A percentile compares a stretch with the other conserved stretches of the same genome.
Evolutionary conservation across 2,113 vertebrate genomes (phyloP).

Genomic region (Chloropsis cyanopogon): DNA sequence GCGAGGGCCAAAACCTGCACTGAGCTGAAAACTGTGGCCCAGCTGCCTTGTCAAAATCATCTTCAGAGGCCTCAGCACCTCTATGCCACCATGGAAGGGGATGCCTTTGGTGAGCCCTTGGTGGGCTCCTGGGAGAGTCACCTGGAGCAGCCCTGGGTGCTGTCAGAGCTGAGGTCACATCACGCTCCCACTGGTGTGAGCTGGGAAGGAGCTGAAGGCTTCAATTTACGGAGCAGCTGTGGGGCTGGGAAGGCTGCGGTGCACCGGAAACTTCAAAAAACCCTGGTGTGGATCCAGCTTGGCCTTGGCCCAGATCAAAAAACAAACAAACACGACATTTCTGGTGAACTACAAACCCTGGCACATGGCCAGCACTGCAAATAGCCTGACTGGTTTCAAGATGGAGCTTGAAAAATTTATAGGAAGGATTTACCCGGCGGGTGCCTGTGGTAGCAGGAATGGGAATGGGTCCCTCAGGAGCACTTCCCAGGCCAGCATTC

Average conservation of each 20-base stretch:
- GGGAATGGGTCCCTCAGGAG: slow-evolving; percentile 51
- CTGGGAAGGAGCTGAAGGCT: neutral
- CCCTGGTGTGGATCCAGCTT: slow-evolving; percentile 24
- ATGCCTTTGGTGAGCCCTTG: neutral
- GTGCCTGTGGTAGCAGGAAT: slow-evolving; percentile 46
- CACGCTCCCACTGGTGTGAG: rapidly evolving
- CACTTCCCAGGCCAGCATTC: rapidly evolving
- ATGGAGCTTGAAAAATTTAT: slow-evolving; percentile 56
- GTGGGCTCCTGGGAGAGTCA: neutral
- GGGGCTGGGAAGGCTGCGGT: neutral
- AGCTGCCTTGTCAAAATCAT: neutral
- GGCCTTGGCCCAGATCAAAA: neutral
- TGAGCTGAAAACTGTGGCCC: rapidly evolving
- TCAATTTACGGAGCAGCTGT: neutral
- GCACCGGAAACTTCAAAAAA: slow-evolving; percentile 9
- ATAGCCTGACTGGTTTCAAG: slow-evolving; percentile 16
- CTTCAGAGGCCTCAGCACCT: neutral
- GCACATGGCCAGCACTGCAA: neutral
- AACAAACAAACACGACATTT: slow-evolving; percentile 51
- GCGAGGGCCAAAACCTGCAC: neutral
- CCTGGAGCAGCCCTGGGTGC: neutral
- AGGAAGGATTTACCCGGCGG: slow-evolving; percentile 26
- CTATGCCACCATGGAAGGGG: rapidly evolving
- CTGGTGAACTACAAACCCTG: slow-evolving; percentile 50
- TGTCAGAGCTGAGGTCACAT: neutral